phyloP scores from a whole-genome alignment of 2,888 invertebrate genomes.

The Ectobius pallidus region DNA sequence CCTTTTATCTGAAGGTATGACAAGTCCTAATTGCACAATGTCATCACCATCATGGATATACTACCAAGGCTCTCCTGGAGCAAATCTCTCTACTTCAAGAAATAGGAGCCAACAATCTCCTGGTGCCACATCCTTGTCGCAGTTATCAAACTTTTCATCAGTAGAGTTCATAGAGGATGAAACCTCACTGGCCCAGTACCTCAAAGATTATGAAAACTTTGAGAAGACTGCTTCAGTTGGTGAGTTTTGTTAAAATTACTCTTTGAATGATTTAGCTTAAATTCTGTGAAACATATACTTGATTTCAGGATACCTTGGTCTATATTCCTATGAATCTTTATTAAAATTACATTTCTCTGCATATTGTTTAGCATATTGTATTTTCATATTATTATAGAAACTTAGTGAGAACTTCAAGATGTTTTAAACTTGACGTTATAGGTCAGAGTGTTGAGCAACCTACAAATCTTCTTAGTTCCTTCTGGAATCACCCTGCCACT shows the following conservation, averaged over 20 bases:
- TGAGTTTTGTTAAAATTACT: conserved; percentile 20
- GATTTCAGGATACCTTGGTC: no score
- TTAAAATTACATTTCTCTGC: no score
- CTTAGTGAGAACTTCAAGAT: no score
- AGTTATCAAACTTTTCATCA: conserved; percentile 26
- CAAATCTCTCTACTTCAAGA: conserved; percentile 27
- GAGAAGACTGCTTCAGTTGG: conserved; percentile 44
- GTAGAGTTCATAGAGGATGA: conserved; percentile 56
- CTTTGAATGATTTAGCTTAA: no score
- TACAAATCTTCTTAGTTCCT: conserved; percentile 59
- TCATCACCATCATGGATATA: conserved; percentile 55
- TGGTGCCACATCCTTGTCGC: conserved; percentile 6
- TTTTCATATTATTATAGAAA: no score
- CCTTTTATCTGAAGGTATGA: conserved; percentile 32
- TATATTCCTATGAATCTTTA: no score
- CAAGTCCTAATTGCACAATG: conserved; percentile 46
- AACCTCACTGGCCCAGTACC: conserved; percentile 56
- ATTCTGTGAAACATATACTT: no score
- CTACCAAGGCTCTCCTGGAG: conserved; percentile 49
- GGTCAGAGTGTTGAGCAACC: conserved; percentile 53
- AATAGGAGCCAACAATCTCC: conserved; percentile 22
- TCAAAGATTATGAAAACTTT: conserved; percentile 51
- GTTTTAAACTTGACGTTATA: neutral
- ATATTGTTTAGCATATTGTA: no score
- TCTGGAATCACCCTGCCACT: conserved; percentile 62